Evolutionary conservation across 1,140 invertebrate genomes (phyloP).

Genomic region (Aporrectodea caliginosa): DNA sequence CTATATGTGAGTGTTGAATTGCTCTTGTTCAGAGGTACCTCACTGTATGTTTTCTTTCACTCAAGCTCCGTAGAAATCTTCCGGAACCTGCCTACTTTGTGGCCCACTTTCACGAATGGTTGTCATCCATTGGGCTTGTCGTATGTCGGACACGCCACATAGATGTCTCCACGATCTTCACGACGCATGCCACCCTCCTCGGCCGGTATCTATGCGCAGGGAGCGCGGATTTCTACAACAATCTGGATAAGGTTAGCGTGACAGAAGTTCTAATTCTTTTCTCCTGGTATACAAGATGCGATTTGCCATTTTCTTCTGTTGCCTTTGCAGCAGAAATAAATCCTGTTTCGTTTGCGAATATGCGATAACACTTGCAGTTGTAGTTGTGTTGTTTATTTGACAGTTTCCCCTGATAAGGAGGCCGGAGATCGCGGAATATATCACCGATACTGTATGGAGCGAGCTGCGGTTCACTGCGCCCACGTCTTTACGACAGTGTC

Average conservation of each 20-base stretch:
- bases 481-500: conserved; percentile 98
- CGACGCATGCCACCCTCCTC: conserved; percentile 95
- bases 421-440: conserved; percentile 98
- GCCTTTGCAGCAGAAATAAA: too few relatives aligned
- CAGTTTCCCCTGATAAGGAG: conserved; percentile 96
- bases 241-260: conserved; percentile 75
- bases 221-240: conserved; percentile 98
- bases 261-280: not conserved
- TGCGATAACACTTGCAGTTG: too few relatives aligned
- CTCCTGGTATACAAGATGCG: too few relatives aligned
- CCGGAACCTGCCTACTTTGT: conserved; percentile 61
- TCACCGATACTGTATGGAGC: conserved; percentile 97
- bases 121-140: conserved; percentile 90
- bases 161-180: conserved; percentile 95
- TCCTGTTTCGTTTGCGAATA: too few relatives aligned
- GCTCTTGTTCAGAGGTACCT: too few relatives aligned
- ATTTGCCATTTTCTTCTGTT: too few relatives aligned
- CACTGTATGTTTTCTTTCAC: too few relatives aligned
- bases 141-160: conserved; percentile 74
- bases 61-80: conserved; percentile 25
- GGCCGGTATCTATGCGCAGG: conserved; percentile 97
- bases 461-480: conserved; percentile 84
- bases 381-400: too few relatives aligned
- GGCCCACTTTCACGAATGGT: conserved; percentile 98
- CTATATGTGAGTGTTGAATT: too few relatives aligned